Percentiles rank a stretch among this genome's conserved stretches.
Evolutionary conservation across 1,140 invertebrate genomes (phyloP).

Genomic region (Microplitis mediator): DNA sequence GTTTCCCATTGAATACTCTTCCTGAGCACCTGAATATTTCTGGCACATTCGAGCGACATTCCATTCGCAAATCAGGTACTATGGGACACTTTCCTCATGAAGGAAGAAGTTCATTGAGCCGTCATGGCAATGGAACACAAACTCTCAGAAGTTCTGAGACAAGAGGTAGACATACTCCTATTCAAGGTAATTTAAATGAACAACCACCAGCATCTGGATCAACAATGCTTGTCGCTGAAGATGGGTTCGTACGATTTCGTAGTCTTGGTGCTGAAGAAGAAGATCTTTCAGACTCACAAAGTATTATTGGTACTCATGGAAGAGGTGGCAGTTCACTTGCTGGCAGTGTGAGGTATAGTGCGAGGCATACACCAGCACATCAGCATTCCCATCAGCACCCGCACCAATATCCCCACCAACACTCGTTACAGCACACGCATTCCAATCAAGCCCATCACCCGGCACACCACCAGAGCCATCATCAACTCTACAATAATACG

Average conservation of each 20-base stretch:
- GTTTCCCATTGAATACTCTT: slow-evolving; percentile 65
- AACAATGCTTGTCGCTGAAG: slow-evolving; percentile 81
- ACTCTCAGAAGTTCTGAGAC: slow-evolving; percentile 47
- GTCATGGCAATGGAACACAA: slow-evolving; percentile 54
- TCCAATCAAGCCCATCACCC: slow-evolving; percentile 44
- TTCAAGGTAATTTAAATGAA: slow-evolving; percentile 43
- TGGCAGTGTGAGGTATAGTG: slow-evolving; percentile 55
- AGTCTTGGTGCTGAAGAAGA: slow-evolving; percentile 66
- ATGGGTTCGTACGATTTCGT: slow-evolving; percentile 82
- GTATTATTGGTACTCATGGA: slow-evolving; percentile 52
- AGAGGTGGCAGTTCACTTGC: slow-evolving; percentile 51
- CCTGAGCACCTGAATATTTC: slow-evolving; percentile 63
- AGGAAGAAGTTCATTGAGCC: slow-evolving; percentile 58
- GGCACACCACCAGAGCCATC: slow-evolving; percentile 46
- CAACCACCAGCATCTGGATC: slow-evolving; percentile 55
- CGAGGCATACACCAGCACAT: slow-evolving; percentile 45
- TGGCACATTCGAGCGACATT: slow-evolving; percentile 61
- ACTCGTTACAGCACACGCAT: slow-evolving; percentile 44
- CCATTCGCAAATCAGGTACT: slow-evolving; percentile 62
- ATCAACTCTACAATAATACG: slow-evolving; percentile 51
- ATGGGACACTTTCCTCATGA: slow-evolving; percentile 58
- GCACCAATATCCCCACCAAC: slow-evolving; percentile 43
- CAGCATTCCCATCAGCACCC: slow-evolving; percentile 38
- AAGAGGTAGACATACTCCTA: slow-evolving; percentile 47
- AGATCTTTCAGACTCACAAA: slow-evolving; percentile 53